Evolutionary conservation across 1,140 invertebrate species (phyloP), one percentile per base, ranked within the genome.

Genomic region (Drosophila kanapiae): DNA sequence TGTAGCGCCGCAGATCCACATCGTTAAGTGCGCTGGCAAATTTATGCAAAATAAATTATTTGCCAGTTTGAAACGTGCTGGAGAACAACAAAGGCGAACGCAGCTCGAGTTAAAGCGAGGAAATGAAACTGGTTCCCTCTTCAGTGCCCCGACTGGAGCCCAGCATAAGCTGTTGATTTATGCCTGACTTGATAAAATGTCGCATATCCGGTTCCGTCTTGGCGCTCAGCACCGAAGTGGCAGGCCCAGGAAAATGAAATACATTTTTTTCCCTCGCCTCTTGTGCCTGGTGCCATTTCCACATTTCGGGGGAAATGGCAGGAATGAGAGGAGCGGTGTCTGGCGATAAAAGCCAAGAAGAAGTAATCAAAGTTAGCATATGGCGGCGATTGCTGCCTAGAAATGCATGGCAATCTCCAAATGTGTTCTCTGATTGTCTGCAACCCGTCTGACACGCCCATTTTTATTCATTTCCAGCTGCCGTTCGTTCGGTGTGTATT

Each of bases 301-400:
- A 48, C 51, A 29, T 47, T 61, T 9, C 9, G 33, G 33, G n/a
- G 45, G 57, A 29, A 48, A 40, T 54, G 48, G 45, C 33, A 16
- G 35, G 53, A 13, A 16, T 4, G n/a, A 31, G n/a, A 9, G 3
- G 7, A 11, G 40, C 7, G 31, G 56, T 6, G 18, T 14, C 11
- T 33, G 60, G 60, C 51, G 76, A 78, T 78, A 78, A 78, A 78
- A 78, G 67, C 75, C 67, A 78, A 78, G 65, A 70, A 78, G 75
- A 69, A 76, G 83, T 87, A 82, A 86, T 87, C 83, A 86, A 86
- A 87, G 70, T 63, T 80, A 67, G 75, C 82, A 86, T 86, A 71
- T 86, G 82, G 63, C 65, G 47, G 33, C 49, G 47, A 61, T 42
- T 45, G 57, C 78, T 72, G 62, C 61, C 61, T 75, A 54, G 67